Evolutionary conservation across 2,888 invertebrate genomes (phyloP).

Genomic region (Spialia ferax): DNA sequence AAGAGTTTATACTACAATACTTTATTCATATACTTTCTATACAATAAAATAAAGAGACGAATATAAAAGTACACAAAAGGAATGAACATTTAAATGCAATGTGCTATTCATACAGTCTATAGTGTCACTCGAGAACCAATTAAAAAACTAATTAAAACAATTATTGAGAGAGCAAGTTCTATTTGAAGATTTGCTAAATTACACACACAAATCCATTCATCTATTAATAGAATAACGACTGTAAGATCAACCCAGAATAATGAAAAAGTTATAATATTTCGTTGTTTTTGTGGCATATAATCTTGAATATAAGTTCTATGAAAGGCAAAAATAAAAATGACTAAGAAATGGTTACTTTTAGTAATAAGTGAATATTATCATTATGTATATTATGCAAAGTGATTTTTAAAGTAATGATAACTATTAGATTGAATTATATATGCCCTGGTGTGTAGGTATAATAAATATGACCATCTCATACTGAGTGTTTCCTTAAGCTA

Average conservation of each 20-base stretch:
- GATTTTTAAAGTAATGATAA: no score
- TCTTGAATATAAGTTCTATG: no score
- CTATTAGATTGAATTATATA: no score
- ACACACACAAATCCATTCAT: neutral
- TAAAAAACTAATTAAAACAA: neutral
- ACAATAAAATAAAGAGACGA: slow-evolving; percentile 53
- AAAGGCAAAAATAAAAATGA: neutral
- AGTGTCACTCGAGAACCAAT: slow-evolving; percentile 7
- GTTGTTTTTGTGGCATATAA: neutral
- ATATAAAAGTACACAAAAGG: slow-evolving; percentile 57
- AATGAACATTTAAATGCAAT: slow-evolving; percentile 74
- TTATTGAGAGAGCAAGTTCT: slow-evolving; percentile 16
- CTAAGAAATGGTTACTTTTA: neutral
- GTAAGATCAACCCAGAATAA: neutral
- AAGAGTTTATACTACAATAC: slow-evolving; percentile 50
- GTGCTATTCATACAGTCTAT: slow-evolving; percentile 13
- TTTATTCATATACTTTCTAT: slow-evolving; percentile 55
- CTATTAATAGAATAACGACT: neutral
- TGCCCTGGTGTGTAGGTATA: no score
- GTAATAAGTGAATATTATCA: no score
- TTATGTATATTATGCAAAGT: no score
- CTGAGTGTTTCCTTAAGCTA: neutral
- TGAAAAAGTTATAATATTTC: neutral
- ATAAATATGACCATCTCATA: neutral
- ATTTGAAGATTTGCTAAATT: neutral